Evolutionary conservation across 2,888 invertebrate species (phyloP).

Genomic region (Nebria salina): DNA sequence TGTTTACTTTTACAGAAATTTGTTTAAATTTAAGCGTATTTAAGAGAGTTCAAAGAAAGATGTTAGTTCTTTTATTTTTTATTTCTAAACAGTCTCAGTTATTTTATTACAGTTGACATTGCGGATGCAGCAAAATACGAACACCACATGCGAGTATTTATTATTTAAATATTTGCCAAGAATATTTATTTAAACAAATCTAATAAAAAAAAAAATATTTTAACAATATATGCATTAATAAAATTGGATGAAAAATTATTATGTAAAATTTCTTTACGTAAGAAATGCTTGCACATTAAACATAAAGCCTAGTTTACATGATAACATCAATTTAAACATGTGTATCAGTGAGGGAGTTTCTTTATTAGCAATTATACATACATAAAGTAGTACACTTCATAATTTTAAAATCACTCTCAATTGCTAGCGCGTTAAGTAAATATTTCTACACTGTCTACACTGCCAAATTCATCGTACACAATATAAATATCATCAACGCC

Average conservation of each 20-base stretch:
- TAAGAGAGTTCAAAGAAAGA: neutral
- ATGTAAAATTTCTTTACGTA: neutral
- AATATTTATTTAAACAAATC: too few relatives aligned
- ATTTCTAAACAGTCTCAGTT: neutral
- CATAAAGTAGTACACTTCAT: neutral
- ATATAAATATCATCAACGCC: neutral
- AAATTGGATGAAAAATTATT: too few relatives aligned
- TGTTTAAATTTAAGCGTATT: neutral
- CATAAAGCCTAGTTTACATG: neutral
- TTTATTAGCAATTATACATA: neutral
- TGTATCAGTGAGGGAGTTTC: neutral
- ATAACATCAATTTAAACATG: slow-evolving; percentile 1
- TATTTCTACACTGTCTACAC: neutral
- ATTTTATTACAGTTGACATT: neutral
- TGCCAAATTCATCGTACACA: neutral
- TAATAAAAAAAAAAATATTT: too few relatives aligned
- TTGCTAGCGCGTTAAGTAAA: neutral
- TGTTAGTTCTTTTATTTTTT: neutral
- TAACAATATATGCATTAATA: too few relatives aligned
- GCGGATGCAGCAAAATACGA: neutral
- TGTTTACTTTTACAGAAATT: neutral
- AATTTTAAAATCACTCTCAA: neutral
- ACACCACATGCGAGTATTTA: neutral
- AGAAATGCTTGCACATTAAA: neutral
- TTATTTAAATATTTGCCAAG: neutral